phyloP scores from a whole-genome alignment of 1,140 invertebrate genomes.

The Mya arenaria region DNA sequence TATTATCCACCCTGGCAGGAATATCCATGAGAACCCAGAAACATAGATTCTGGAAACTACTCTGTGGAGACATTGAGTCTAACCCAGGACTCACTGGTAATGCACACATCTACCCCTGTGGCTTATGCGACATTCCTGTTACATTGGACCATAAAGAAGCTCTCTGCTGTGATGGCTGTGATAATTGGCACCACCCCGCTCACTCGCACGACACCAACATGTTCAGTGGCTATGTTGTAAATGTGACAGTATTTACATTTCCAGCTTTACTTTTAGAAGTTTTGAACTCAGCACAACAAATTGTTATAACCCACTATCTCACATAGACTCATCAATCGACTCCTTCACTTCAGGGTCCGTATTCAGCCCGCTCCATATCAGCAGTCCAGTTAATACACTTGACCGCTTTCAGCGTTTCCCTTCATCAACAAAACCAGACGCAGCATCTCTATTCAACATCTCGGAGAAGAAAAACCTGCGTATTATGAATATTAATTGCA shows the following conservation, averaged over 20 bases:
- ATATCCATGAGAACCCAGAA: background rate
- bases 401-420: background rate
- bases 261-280: background rate
- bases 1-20: background rate
- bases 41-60: background rate
- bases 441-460: background rate
- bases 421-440: background rate
- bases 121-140: background rate
- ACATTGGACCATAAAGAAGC: background rate
- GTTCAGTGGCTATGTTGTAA: background rate
- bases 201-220: background rate
- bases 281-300: slow-evolving; percentile 6
- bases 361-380: slow-evolving; percentile 4
- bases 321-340: background rate
- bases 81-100: background rate
- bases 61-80: background rate
- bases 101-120: background rate
- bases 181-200: background rate
- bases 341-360: background rate
- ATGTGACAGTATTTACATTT: background rate
- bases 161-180: background rate
- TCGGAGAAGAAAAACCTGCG: slow-evolving; percentile 24
- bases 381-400: background rate
- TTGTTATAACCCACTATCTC: background rate
- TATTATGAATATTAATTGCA: slow-evolving; percentile 19